Conservation (phyloP, 37 sponge, comb jelly and placozoan species). For the Ephydatia muelleri region DNA sequence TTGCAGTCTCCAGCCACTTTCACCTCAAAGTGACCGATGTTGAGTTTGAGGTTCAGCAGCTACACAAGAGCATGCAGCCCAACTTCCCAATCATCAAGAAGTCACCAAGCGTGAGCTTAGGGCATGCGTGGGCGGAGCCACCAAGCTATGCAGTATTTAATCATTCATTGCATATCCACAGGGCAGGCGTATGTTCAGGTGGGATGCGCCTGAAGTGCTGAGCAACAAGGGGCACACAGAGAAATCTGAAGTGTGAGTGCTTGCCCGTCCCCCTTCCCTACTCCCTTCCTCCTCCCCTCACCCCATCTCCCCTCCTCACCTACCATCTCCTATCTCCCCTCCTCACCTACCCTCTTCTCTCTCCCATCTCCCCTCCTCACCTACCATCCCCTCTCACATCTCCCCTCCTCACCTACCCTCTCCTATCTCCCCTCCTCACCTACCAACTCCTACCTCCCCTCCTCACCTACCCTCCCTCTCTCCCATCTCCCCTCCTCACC, state of each 20-base stretch:
- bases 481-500: not conserved
- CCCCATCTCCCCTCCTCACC: not conserved
- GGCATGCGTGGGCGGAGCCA: no score
- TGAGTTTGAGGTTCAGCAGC: not conserved
- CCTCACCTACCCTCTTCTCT: not conserved
- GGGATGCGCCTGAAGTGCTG: conserved; percentile 50
- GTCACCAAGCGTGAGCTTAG: not conserved
- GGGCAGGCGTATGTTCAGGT: conserved; percentile 32
- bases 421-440: not conserved
- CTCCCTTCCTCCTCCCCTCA: not conserved
- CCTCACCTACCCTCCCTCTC: not conserved
- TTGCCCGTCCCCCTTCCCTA: not conserved
- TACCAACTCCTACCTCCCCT: not conserved
- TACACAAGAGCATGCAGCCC: not conserved
- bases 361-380: conserved; percentile 6
- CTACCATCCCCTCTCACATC: conserved; percentile 5
- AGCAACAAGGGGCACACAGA: conserved; percentile 3
- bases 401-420: not conserved
- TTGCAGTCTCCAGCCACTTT: conserved; percentile 14
- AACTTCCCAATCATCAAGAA: not conserved
- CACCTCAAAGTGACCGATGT: conserved; percentile 32
- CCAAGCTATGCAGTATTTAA: no score
- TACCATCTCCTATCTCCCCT: not conserved
- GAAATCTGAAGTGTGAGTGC: conserved; percentile 43
- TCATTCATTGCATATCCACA: no score